These are phyloP conservation scores for Paramisgurnus dabryanus DNA, from an alignment of 2,113 vertebrate species.

Conservation along the genomic window DNA sequence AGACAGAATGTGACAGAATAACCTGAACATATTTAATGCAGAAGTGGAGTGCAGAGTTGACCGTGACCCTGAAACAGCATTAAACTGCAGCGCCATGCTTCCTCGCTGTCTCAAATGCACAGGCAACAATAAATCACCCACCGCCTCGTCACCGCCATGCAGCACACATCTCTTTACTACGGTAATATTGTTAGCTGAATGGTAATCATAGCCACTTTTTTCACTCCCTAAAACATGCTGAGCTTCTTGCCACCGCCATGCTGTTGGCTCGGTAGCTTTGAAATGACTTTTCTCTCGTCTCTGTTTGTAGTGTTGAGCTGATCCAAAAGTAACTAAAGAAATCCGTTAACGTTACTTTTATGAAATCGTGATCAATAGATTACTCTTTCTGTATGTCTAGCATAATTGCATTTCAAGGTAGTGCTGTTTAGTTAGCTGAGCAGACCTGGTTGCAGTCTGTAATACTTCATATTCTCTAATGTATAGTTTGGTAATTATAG, in stretches of 20 bases:
- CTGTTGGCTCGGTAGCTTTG: background rate
- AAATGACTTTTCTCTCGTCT: background rate
- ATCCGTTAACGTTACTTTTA: too few relatives aligned
- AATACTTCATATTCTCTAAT: background rate
- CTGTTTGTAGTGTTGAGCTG: too few relatives aligned
- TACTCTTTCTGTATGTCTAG: too few relatives aligned
- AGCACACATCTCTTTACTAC: constrained; percentile 26
- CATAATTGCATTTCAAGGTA: too few relatives aligned
- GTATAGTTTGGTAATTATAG: too few relatives aligned
- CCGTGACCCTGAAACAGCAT: constrained; percentile 52
- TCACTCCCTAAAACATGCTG: constrained; percentile 14
- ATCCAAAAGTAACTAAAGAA: too few relatives aligned
- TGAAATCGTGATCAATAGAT: too few relatives aligned
- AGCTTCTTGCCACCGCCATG: background rate
- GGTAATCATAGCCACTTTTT: constrained; percentile 47
- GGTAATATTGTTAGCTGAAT: constrained; percentile 36
- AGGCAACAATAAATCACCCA: constrained; percentile 55
- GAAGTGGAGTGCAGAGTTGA: constrained; percentile 9
- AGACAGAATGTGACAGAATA: background rate
- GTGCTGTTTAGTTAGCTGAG: constrained; percentile 4
- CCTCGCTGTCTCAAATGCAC: constrained; percentile 51
- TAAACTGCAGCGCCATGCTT: constrained; percentile 42
- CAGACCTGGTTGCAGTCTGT: background rate
- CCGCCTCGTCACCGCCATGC: constrained; percentile 27
- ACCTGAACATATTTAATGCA: constrained; percentile 33